A percentile compares a stretch with the other conserved stretches of the same genome.
phyloP scores from a whole-genome alignment of 2,113 vertebrate genomes.

The Sylvilagus bachmani region DNA sequence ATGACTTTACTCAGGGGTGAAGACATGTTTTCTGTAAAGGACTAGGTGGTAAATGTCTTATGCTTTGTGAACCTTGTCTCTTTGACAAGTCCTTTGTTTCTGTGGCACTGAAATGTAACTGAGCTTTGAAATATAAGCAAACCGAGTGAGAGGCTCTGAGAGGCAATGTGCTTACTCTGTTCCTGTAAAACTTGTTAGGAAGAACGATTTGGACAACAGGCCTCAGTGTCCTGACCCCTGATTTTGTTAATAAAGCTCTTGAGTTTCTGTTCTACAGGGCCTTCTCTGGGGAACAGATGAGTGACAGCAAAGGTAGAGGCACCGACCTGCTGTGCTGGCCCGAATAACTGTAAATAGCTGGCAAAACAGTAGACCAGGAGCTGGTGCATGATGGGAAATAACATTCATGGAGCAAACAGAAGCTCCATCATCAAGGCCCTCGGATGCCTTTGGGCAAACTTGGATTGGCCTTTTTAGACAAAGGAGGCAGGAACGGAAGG shows the following conservation, averaged over 20 bases:
- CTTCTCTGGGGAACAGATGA: background rate
- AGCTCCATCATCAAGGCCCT: background rate
- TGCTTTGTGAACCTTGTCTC: background rate
- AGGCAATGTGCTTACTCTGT: background rate
- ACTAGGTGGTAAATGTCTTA: background rate
- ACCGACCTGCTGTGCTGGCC: background rate
- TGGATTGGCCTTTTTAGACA: background rate
- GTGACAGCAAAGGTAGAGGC: background rate
- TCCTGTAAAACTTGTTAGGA: background rate
- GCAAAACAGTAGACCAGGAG: background rate
- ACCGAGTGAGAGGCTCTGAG: too few relatives aligned
- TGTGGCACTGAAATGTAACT: background rate
- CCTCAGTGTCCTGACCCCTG: background rate
- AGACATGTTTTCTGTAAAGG: background rate
- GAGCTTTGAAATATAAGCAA: background rate
- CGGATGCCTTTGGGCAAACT: background rate
- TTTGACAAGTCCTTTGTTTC: background rate
- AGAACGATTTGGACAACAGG: background rate
- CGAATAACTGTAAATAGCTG: background rate
- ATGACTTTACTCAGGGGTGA: slow-evolving; percentile 8
- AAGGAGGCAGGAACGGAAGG: background rate
- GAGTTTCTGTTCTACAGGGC: background rate
- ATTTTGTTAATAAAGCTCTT: slow-evolving; percentile 36
- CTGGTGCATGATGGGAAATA: background rate
- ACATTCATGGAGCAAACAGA: background rate